Base-by-base conservation (phyloP, 2,888 invertebrate genomes). In the Theretra japonica region DNA sequence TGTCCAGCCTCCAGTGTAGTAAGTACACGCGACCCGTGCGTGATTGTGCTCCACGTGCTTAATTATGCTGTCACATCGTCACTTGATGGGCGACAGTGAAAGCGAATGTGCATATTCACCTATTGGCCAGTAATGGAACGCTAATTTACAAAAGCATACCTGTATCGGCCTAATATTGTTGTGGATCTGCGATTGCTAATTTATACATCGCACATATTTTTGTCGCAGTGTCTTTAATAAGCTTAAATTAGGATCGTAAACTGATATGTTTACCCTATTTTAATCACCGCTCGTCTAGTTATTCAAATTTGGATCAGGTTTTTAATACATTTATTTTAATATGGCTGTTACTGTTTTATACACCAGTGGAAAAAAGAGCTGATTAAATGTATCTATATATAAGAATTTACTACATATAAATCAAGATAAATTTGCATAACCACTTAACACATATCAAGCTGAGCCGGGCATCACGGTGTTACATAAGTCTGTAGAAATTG, bases 1-100 rank as follows among this genome's bases (percentile, higher is more conserved):
- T 90, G 89, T 90, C 88, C 90, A 80, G 81, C 83, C 80, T 81
- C 80, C 79, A 82, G 81, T 79, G 79, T 75, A 80, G 79, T 77
- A 82, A 82, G 79, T 84, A 83, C 88, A 89, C 89, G 91, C 88
- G 90, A 89, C 87, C 87, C 87, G 83, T 80, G 84, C 89, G 88
- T 91, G 92, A 90, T 92, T 92, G 88, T 90, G 87, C 90, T 87
- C 89, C 89, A 89, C 89, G 87, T 89, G 91, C 90, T 92, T 94
- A 94, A 94, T 94, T 94, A 94, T 91, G 90, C 91, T 93, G 93
- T 94, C 94, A 92, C 87, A 91, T 90, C 90, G 91, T 89, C 92
- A 88, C 90, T 90, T 89, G 91, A 92, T 89, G 90, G 85, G 86
- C 82, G 86, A 88, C 89, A 92, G 94, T 93, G 94, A 94, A 94